Evolutionary conservation across 2,113 vertebrate species (phyloP).

Genomic region (Tragulus kanchil): DNA sequence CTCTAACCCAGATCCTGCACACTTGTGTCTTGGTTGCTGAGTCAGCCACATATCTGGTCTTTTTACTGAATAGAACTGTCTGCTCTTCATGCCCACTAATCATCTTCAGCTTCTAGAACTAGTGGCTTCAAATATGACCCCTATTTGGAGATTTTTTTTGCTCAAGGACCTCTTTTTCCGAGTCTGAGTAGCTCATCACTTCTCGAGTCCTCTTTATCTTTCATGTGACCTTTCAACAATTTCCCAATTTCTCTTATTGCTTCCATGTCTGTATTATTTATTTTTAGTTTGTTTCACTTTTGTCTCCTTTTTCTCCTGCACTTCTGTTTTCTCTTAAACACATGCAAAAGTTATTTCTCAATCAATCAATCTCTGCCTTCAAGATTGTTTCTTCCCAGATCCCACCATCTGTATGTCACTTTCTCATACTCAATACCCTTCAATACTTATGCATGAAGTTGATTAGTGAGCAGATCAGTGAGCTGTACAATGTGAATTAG

Average conservation of each 20-base stretch:
- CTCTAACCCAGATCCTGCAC: not conserved
- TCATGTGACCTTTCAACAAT: not conserved
- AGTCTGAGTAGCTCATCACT: not conserved
- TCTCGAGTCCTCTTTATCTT: not conserved
- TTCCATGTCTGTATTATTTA: not conserved
- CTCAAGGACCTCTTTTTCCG: not conserved
- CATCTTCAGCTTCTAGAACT: not conserved
- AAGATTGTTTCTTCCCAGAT: not conserved
- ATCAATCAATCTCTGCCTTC: not conserved
- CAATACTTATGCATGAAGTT: not conserved
- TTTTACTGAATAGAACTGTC: not conserved
- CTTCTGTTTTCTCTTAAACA: not conserved
- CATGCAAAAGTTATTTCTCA: not conserved
- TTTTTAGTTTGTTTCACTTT: not conserved
- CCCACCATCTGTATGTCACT: not conserved
- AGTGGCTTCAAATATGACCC: not conserved
- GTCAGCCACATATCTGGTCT: not conserved
- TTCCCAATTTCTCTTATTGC: not conserved
- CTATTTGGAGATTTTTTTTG: not conserved
- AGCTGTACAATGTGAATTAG: not conserved
- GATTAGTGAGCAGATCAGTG: not conserved
- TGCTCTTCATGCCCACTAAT: not conserved
- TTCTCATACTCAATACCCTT: not conserved
- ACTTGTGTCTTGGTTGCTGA: not conserved
- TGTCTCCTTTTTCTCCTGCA: not conserved